Evolutionary conservation across 1,140 invertebrate species (phyloP).

Genomic region (Papilio glaucus): DNA sequence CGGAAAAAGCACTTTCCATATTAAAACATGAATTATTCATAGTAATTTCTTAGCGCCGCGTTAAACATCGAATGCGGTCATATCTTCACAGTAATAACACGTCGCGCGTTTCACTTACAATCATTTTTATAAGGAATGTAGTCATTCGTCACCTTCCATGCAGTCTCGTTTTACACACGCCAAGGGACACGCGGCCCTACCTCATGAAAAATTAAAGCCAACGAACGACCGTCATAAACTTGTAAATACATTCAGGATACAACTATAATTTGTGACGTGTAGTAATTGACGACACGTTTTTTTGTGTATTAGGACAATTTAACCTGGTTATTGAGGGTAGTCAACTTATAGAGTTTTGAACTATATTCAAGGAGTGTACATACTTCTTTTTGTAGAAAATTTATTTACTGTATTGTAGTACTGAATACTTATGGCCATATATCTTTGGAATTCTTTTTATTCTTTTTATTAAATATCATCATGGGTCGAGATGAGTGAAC

Average conservation of each 20-base stretch:
- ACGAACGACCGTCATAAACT: not conserved
- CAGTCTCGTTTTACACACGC: not conserved
- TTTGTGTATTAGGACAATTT: not conserved
- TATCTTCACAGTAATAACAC: constrained; percentile 31
- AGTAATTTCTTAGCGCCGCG: constrained; percentile 7
- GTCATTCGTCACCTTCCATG: constrained; percentile 6
- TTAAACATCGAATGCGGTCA: constrained; percentile 2
- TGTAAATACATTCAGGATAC: constrained; percentile 17
- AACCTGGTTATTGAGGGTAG: not conserved
- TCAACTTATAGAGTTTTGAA: not conserved
- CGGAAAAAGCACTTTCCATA: constrained; percentile 4
- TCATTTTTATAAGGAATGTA: constrained; percentile 13
- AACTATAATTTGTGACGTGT: not conserved
- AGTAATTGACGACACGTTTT: constrained; percentile 12
- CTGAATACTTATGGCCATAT: too few species aligned
- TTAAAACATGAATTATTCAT: constrained; percentile 18
- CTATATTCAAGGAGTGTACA: too few species aligned
- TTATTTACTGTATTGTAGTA: too few species aligned
- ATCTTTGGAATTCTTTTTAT: too few species aligned
- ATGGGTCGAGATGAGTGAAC: too few species aligned
- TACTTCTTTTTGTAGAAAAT: too few species aligned
- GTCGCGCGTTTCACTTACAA: constrained; percentile 24
- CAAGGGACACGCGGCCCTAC: not conserved
- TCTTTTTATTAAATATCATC: too few species aligned
- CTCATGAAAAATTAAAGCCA: not conserved